These are phyloP conservation scores for Cololabis saira DNA, from an alignment of 2,113 vertebrate species.

Conservation along the genomic window DNA sequence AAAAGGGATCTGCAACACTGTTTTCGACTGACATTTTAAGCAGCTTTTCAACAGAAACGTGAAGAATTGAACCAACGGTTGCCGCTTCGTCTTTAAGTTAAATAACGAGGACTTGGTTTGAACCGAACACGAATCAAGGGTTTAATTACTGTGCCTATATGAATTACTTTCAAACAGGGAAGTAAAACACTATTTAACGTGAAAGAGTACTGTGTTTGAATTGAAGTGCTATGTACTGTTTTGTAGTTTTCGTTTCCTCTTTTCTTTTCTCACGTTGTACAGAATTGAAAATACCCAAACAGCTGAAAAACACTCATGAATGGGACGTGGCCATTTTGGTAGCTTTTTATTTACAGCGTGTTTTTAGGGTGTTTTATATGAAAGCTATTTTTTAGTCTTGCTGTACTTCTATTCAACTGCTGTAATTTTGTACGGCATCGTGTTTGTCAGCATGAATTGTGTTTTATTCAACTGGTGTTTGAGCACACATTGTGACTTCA, in stretches of 20 bases:
- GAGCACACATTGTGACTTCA: slow-evolving; percentile 77
- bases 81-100: neutral
- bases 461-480: slow-evolving; percentile 71
- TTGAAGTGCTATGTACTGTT: slow-evolving; percentile 85
- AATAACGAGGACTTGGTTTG: slow-evolving; percentile 8
- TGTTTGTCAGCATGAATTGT: slow-evolving; percentile 83
- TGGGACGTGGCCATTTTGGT: slow-evolving; percentile 78
- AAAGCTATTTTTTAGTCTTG: slow-evolving; percentile 83
- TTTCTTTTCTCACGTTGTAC: slow-evolving; percentile 68
- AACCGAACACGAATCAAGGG: slow-evolving; percentile 53
- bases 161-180: slow-evolving; percentile 71
- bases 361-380: slow-evolving; percentile 83
- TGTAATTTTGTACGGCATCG: slow-evolving; percentile 79
- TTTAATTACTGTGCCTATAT: slow-evolving; percentile 80
- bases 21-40: slow-evolving; percentile 1
- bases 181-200: slow-evolving; percentile 74
- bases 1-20: neutral
- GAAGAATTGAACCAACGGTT: neutral
- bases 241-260: slow-evolving; percentile 72
- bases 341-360: slow-evolving; percentile 79
- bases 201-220: slow-evolving; percentile 81
- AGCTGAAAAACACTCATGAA: slow-evolving; percentile 60
- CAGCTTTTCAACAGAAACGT: neutral
- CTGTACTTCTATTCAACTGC: slow-evolving; percentile 76
- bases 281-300: slow-evolving; percentile 65